Evolutionary conservation across 2,888 invertebrate species (phyloP).

Genomic region (Entomobrya proxima): DNA sequence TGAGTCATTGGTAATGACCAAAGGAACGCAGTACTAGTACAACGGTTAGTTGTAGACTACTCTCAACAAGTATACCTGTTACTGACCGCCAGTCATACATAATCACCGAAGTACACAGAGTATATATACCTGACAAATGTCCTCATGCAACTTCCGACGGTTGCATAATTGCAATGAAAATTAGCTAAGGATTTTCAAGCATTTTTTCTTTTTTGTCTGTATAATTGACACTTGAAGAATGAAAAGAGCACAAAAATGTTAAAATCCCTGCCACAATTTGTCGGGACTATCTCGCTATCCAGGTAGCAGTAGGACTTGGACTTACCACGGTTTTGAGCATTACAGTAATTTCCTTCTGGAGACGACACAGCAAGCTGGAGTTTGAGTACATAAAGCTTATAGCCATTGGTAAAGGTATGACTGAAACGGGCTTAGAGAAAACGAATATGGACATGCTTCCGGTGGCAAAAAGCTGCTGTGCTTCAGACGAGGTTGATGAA

Average conservation of each 20-base stretch:
- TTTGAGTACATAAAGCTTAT: constrained; percentile 81
- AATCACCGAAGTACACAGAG: constrained; percentile 70
- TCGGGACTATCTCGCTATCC: constrained; percentile 76
- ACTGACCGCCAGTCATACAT: too few relatives aligned
- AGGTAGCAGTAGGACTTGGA: constrained; percentile 76
- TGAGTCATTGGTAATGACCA: too few relatives aligned
- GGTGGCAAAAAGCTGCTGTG: constrained; percentile 80
- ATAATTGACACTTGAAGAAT: background rate
- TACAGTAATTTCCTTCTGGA: constrained; percentile 78
- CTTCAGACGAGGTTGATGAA: constrained; percentile 79
- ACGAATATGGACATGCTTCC: constrained; percentile 77
- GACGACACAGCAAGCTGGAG: constrained; percentile 78
- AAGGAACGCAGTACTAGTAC: constrained; percentile 80
- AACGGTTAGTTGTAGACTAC: constrained; percentile 79
- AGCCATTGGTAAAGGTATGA: constrained; percentile 76
- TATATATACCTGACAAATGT: constrained; percentile 79
- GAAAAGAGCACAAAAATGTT: constrained; percentile 76
- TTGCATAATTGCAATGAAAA: constrained; percentile 79
- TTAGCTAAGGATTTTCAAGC: constrained; percentile 77
- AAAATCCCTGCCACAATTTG: constrained; percentile 76
- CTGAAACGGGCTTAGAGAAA: constrained; percentile 76
- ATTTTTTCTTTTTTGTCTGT: background rate
- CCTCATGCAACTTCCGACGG: constrained; percentile 82
- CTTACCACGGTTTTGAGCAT: constrained; percentile 77
- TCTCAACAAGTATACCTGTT: constrained; percentile 44